Evolutionary conservation across 2,797 vertebrate species (phyloP), one percentile per base, ranked within the genome.

Genomic region (Jordanella pulchra): DNA sequence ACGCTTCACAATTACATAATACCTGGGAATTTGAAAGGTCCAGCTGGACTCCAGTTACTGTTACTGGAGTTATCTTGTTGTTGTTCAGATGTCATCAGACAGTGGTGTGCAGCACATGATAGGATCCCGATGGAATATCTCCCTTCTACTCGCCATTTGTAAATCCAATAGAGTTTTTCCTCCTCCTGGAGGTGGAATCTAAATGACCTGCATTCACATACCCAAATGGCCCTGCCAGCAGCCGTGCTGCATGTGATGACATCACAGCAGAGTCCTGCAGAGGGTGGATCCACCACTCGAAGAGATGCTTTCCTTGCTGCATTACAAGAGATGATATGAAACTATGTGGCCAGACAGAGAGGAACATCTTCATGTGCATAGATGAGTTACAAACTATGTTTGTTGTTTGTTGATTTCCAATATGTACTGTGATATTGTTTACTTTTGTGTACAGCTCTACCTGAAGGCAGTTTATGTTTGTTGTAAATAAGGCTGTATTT

Each of bases 261-360:
- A 55, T 55, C 53, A 55, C 53, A 27, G 21, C 53, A 55, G 53
- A 18, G 18, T 23, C 35, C 51, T 53, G 51, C 51, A 53, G 17
- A 53, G 51, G 13, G 51, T 53, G 51, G 27, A 56, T 56, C 27
- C 9, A 1, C 13, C 25, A 56, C 54, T 56, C 54, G 27, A 56
- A n/a, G 27, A 56, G 54, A 28, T 56, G 27, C 25, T 56, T 56
- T 56, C n/a, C 54, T 27, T 25, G 25, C 7, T 56, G 25, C 25
- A 56, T 56, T 56, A n/a, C 25, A 39, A 55, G 53, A 55, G 53
- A 21, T 55, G 53, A 55, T 55, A 55, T 55, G 21, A 55, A 55
- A 25, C 23, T 55, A 55, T 55, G 21, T 55, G n/a, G 53, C 53
- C 53, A 55, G 53, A 55, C 21, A 55, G 53, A 58, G 3, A 11